Percentiles rank a stretch among this genome's conserved stretches.
These are phyloP conservation scores for Myoxocephalus aenaeus DNA, from an alignment of 2,797 vertebrate genomes.

Conservation along the genomic window DNA sequence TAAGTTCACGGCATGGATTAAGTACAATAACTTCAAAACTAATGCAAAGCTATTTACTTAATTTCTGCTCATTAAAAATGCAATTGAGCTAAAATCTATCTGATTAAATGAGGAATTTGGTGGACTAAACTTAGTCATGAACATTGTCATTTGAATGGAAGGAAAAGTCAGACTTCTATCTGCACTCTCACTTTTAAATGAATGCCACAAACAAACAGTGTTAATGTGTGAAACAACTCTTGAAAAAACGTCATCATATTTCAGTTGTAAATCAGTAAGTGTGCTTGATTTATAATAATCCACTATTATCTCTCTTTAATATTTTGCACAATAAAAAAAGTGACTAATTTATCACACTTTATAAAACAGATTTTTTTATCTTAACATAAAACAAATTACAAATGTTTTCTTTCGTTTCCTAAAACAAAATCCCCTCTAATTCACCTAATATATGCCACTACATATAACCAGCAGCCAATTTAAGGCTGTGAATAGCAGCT, in stretches of 20 bases:
- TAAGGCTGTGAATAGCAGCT: conserved; percentile 23
- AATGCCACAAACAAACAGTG: conserved; percentile 22
- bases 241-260: conserved; percentile 30
- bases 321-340: conserved; percentile 3
- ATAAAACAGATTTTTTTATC: conserved; percentile 34
- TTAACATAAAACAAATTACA: neutral
- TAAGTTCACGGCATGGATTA: too few relatives aligned
- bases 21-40: conserved; percentile 1
- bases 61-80: conserved; percentile 18
- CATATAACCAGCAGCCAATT: conserved; percentile 16
- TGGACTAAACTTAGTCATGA: conserved; percentile 17
- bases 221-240: conserved; percentile 14
- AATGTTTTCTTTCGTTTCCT: neutral
- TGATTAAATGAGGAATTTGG: conserved; percentile 17
- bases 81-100: conserved; percentile 3
- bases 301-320: conserved; percentile 23
- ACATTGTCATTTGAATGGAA: conserved; percentile 28
- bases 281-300: conserved; percentile 43
- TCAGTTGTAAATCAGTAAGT: conserved; percentile 41
- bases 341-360: conserved; percentile 14
- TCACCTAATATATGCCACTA: neutral
- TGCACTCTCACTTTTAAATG: conserved; percentile 36
- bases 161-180: conserved; percentile 47
- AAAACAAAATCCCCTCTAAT: neutral
- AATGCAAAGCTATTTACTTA: neutral